A percentile compares a stretch with the other conserved stretches of the same genome.
These are phyloP conservation scores for Nemoura dubitans DNA, from an alignment of 2,888 invertebrate species.

Conservation along the genomic window DNA sequence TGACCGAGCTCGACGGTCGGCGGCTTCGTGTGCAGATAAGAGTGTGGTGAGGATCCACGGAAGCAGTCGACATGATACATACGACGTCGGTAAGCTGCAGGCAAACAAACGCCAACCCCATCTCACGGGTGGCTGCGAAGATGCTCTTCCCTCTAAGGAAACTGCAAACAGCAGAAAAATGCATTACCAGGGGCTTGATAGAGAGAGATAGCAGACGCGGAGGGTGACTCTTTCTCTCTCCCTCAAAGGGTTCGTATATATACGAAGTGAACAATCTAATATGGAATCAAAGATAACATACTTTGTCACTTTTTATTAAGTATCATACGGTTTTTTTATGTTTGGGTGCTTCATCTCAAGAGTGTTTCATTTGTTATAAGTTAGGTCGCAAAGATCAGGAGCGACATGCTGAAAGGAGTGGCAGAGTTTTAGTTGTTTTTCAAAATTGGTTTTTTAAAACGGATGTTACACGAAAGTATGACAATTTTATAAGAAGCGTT, in stretches of 20 bases:
- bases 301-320: constrained; percentile 35
- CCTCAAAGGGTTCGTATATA: background rate
- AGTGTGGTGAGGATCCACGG: too few species aligned
- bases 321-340: background rate
- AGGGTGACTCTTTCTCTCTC: background rate
- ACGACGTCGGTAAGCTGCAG: background rate
- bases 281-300: constrained; percentile 35
- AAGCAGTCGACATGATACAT: background rate
- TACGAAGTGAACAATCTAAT: constrained; percentile 34
- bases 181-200: constrained; percentile 2
- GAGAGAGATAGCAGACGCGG: background rate
- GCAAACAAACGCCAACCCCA: constrained; percentile 21
- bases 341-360: background rate
- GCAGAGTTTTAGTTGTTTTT: too few species aligned
- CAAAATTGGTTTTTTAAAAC: too few species aligned
- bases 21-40: too few species aligned
- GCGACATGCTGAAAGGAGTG: too few species aligned
- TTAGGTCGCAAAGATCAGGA: too few species aligned
- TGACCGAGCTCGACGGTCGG: too few species aligned
- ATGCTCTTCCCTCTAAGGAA: background rate
- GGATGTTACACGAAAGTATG: too few species aligned
- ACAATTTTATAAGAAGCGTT: too few species aligned
- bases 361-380: background rate
- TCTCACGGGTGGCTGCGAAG: background rate
- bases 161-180: constrained; percentile 26